Evolutionary conservation across 1,140 invertebrate genomes (phyloP).

Genomic region (Cyrtorhinus lividipennis): DNA sequence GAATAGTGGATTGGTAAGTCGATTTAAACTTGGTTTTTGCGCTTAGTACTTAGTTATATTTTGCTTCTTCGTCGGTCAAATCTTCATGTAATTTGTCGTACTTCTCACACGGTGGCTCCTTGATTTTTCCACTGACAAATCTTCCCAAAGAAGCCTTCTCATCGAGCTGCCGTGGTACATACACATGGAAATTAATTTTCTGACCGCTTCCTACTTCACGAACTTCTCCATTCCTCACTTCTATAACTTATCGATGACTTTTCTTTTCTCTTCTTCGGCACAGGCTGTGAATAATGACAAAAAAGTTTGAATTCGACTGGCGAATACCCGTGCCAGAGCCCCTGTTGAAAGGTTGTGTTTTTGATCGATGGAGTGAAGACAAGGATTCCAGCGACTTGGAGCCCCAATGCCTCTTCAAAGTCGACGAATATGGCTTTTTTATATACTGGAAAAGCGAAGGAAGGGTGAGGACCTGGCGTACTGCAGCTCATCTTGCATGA

Average conservation of each 20-base stretch:
- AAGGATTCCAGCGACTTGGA: constrained; percentile 83
- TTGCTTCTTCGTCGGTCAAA: too few species aligned
- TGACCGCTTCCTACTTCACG: too few species aligned
- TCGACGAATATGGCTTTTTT: constrained; percentile 98
- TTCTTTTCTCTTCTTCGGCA: not conserved
- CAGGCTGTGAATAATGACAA: constrained; percentile 58
- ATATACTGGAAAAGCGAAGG: constrained; percentile 98
- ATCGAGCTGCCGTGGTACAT: too few species aligned
- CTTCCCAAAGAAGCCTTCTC: too few species aligned
- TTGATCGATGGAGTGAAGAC: constrained; percentile 96
- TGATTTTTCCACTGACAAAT: too few species aligned
- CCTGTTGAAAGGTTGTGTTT: constrained; percentile 64
- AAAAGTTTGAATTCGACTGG: constrained; percentile 98
- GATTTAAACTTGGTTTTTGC: too few species aligned
- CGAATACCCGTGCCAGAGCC: constrained; percentile 79
- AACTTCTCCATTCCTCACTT: not conserved
- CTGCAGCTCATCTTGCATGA: not conserved
- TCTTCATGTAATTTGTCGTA: too few species aligned
- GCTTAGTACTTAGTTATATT: too few species aligned
- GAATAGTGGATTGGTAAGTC: not conserved
- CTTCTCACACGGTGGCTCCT: too few species aligned
- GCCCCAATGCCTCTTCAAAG: constrained; percentile 76
- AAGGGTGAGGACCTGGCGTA: constrained; percentile 54
- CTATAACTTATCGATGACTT: too few species aligned
- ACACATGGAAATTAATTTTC: too few species aligned